These are phyloP conservation scores for Panthera leo DNA, from an alignment of 2,113 vertebrate genomes.

Conservation along the genomic window DNA sequence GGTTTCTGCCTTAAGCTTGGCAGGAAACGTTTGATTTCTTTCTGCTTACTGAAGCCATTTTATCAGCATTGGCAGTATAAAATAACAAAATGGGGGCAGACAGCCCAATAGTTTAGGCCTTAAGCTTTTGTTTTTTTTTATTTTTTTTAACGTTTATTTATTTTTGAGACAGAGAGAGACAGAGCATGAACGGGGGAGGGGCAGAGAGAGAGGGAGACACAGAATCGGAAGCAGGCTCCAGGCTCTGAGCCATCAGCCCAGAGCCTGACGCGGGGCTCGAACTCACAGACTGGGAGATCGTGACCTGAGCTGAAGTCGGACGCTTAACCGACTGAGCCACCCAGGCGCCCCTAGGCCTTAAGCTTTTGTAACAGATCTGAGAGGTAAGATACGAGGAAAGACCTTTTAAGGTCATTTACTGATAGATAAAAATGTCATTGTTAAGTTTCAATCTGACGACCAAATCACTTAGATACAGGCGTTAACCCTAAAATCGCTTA, in stretches of 20 bases:
- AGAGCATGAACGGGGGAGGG: too few species aligned
- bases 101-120: neutral
- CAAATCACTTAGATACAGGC: neutral
- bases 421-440: neutral
- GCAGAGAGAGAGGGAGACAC: too few species aligned
- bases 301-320: too few species aligned
- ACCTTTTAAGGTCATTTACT: slow-evolving; percentile 40
- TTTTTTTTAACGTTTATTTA: too few species aligned
- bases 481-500: neutral
- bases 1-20: slow-evolving; percentile 46
- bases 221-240: too few species aligned
- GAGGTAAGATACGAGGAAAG: neutral
- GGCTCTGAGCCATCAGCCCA: too few species aligned
- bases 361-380: slow-evolving; percentile 41
- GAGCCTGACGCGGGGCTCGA: too few species aligned
- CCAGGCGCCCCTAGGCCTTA: neutral
- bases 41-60: slow-evolving; percentile 32
- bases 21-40: slow-evolving; percentile 67
- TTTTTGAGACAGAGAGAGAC: too few species aligned
- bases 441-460: neutral
- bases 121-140: neutral
- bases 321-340: too few species aligned
- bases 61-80: slow-evolving; percentile 19
- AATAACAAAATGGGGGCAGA: slow-evolving; percentile 36
- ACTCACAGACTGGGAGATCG: too few species aligned